Percentiles rank a stretch among this genome's conserved stretches.
Evolutionary conservation across 2,888 invertebrate genomes (phyloP).

Genomic region (Coremacera marginata): DNA sequence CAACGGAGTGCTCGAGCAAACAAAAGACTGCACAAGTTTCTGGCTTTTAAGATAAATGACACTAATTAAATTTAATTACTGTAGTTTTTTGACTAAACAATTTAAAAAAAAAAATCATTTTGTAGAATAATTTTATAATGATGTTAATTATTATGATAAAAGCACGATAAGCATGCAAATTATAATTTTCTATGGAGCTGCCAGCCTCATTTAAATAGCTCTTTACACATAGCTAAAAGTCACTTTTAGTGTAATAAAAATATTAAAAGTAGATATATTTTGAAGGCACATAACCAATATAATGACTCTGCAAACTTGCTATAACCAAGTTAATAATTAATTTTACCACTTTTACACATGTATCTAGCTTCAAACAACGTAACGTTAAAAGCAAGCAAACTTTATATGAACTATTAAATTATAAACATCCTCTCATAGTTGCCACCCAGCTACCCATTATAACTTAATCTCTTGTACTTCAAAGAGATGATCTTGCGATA

Average conservation of each 20-base stretch:
- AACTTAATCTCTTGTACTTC: conserved; percentile 16
- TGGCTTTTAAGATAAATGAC: not conserved
- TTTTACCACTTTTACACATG: not conserved
- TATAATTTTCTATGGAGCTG: not conserved
- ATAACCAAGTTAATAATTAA: no score
- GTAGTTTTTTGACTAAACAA: not conserved
- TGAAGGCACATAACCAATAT: no score
- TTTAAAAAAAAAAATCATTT: not conserved
- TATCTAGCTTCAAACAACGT: not conserved
- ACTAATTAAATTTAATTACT: not conserved
- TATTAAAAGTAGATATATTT: no score
- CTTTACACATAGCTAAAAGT: no score
- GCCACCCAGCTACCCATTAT: conserved; percentile 16
- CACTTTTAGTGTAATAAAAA: no score
- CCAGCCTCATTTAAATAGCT: no score
- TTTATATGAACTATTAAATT: conserved; percentile 8
- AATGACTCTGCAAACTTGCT: no score
- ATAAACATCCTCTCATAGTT: not conserved
- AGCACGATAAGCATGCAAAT: not conserved
- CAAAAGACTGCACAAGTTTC: not conserved
- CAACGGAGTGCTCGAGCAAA: not conserved
- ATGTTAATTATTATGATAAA: not conserved
- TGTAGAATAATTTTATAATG: not conserved
- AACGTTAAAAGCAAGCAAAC: not conserved
- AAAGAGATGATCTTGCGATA: conserved; percentile 17